phyloP scores from a whole-genome alignment of 2,797 vertebrate species.

The Hyperoplus lanceolatus region DNA sequence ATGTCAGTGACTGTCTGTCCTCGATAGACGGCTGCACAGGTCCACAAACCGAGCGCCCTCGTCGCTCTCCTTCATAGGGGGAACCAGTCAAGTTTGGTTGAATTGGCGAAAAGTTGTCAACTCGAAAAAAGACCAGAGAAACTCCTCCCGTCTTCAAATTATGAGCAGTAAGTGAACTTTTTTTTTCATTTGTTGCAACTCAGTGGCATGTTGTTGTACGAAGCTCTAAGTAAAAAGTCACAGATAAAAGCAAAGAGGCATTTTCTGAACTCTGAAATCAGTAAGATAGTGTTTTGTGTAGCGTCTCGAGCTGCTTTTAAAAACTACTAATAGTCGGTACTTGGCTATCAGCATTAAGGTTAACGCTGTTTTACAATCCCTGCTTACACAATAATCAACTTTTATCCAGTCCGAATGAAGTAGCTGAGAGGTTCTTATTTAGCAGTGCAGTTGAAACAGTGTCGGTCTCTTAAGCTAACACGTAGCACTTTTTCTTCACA shows the following conservation, averaged over 20 bases:
- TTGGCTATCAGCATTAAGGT: slow-evolving; percentile 63
- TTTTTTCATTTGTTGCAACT: slow-evolving; percentile 55
- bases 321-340: slow-evolving; percentile 63
- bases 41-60: slow-evolving; percentile 53
- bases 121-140: slow-evolving; percentile 85
- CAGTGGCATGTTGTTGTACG: slow-evolving; percentile 36
- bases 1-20: too few relatives aligned
- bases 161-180: slow-evolving; percentile 90
- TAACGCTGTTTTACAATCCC: background rate
- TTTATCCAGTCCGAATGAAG: accelerated
- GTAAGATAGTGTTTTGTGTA: slow-evolving; percentile 27
- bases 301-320: slow-evolving; percentile 59
- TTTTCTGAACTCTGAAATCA: background rate
- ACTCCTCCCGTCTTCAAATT: slow-evolving; percentile 88
- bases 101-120: slow-evolving; percentile 88
- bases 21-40: accelerated
- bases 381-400: background rate
- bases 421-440: too few relatives aligned
- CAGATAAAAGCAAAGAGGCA: background rate
- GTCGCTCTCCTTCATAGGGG: slow-evolving; percentile 69
- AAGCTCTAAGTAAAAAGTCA: slow-evolving; percentile 7
- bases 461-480: background rate
- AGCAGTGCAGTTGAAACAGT: background rate
- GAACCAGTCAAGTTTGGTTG: slow-evolving; percentile 85
- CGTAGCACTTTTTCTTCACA: slow-evolving; percentile 20